A percentile compares a stretch with the other conserved stretches of the same genome.
Evolutionary conservation across 2,888 invertebrate genomes (phyloP).

Genomic region (Teleogryllus oceanicus): DNA sequence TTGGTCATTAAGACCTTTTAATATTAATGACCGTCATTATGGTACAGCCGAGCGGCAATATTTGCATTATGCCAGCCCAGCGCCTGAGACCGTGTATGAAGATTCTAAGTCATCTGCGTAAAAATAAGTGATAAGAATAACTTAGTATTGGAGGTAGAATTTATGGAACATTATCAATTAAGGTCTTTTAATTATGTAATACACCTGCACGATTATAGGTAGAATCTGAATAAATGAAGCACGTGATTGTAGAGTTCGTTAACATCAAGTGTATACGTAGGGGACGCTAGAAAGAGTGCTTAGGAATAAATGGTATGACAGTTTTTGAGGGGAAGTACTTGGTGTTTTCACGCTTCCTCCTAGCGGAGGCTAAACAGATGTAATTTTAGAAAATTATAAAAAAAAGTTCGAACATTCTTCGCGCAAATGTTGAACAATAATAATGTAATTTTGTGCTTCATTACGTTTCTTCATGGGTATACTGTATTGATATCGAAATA

Average conservation of each 20-base stretch:
- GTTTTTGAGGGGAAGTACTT: no score
- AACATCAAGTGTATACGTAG: no score
- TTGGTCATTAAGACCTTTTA: background rate
- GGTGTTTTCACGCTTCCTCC: no score
- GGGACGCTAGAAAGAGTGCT: no score
- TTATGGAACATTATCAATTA: background rate
- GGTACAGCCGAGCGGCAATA: background rate
- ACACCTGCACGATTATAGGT: background rate
- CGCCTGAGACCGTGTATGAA: background rate
- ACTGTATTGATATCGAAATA: no score
- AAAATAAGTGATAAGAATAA: background rate
- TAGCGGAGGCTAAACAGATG: no score
- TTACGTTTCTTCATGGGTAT: no score
- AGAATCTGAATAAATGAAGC: background rate
- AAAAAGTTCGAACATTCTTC: no score
- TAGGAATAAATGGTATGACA: no score
- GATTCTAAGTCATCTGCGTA: background rate
- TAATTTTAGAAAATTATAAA: no score
- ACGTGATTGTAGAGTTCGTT: background rate
- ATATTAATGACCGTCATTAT: conserved; percentile 2
- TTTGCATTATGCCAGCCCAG: background rate
- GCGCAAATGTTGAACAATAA: no score
- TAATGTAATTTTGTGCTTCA: no score
- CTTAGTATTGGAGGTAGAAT: background rate
- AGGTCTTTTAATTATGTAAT: background rate